These are phyloP conservation scores for Drosophila truncata DNA, from an alignment of 1,140 invertebrate genomes.

Conservation along the genomic window DNA sequence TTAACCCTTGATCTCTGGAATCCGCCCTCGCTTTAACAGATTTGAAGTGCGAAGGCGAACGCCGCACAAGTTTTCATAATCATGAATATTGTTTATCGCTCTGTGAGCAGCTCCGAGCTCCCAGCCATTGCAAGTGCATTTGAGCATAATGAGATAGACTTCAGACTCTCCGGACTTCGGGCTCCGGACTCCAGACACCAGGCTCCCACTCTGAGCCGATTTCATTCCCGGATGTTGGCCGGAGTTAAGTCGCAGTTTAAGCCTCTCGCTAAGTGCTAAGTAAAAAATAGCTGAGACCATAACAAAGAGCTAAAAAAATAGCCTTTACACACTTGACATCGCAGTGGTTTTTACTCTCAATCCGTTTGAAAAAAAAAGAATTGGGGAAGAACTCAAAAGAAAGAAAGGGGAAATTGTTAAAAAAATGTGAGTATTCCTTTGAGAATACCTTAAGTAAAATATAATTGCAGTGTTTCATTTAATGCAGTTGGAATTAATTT, in stretches of 20 bases:
- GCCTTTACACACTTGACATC: conserved; percentile 30
- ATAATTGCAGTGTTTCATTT: not conserved
- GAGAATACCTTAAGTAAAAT: not conserved
- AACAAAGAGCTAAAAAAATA: conserved; percentile 19
- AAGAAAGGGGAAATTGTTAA: not conserved
- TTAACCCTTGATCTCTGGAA: conserved; percentile 19
- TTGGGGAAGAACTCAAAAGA: not conserved
- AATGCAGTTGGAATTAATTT: not conserved
- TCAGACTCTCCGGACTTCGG: conserved; percentile 4
- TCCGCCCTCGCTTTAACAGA: conserved; percentile 36
- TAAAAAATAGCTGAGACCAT: conserved; percentile 48
- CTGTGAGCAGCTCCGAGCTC: conserved; percentile 41
- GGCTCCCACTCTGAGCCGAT: conserved; percentile 10
- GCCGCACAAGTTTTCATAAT: conserved; percentile 59
- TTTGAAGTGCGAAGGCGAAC: conserved; percentile 43
- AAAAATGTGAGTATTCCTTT: not conserved
- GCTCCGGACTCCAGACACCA: not conserved
- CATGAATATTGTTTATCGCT: conserved; percentile 63
- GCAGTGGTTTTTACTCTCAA: conserved; percentile 3
- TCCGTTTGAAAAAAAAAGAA: not conserved
- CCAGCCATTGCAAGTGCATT: conserved; percentile 46
- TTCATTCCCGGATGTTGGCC: conserved; percentile 9
- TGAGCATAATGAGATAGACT: conserved; percentile 60
- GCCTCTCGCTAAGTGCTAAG: conserved; percentile 46
- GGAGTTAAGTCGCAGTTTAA: conserved; percentile 38